Percentiles rank a stretch among this genome's conserved stretches.
These are phyloP conservation scores for Lytechinus pictus DNA, from an alignment of 35 echinoderm and acorn worm species.

Conservation along the genomic window DNA sequence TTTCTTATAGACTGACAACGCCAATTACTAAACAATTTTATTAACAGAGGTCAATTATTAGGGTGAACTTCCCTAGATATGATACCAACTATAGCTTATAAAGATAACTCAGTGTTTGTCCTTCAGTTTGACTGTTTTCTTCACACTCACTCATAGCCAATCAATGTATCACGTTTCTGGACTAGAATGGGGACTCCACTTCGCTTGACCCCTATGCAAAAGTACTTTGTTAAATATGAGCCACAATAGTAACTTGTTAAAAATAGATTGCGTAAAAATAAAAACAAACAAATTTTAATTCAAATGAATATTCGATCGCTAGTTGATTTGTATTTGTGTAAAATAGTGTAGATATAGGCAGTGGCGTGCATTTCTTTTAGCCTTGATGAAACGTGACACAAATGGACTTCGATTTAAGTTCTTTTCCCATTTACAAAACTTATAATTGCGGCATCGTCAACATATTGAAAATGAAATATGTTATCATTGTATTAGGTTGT, in stretches of 20 bases:
- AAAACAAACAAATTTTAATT: too few species aligned
- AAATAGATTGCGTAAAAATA: too few species aligned
- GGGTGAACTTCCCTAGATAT: neutral
- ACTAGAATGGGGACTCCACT: neutral
- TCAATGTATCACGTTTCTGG: neutral
- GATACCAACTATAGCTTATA: neutral
- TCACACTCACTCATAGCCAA: neutral
- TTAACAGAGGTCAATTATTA: neutral
- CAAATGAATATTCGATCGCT: neutral
- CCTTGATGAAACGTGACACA: too few species aligned
- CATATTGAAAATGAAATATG: neutral
- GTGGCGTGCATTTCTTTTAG: neutral
- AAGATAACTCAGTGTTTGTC: neutral
- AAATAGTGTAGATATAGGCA: neutral
- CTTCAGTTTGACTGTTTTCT: neutral
- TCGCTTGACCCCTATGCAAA: neutral
- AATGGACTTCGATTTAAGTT: too few species aligned
- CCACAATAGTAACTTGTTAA: neutral
- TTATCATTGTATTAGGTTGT: neutral
- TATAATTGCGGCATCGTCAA: neutral
- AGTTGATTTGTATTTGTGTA: neutral
- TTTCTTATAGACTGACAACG: neutral
- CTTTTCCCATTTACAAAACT: too few species aligned
- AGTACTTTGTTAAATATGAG: neutral
- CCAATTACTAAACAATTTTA: neutral